Base-by-base conservation (phyloP, 2,113 vertebrate genomes). In the Cavia aperea region DNA sequence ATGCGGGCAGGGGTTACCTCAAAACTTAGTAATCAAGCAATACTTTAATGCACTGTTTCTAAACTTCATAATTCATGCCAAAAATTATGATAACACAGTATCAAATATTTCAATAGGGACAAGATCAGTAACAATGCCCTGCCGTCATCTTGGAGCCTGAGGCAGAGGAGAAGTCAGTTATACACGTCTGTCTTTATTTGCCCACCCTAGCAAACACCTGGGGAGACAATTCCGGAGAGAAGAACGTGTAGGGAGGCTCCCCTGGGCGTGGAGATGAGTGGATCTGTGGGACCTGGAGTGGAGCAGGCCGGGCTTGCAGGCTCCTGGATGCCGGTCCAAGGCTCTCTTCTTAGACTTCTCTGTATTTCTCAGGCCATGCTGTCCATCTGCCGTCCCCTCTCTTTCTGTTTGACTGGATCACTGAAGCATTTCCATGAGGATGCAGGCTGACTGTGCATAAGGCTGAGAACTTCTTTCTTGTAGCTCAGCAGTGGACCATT, bases 401-500 rank as follows among this genome's bases (percentile, higher is more conserved):
- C 39, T 83, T 75, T 72, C 39, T 73, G 33, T 49, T 31, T 84
- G 65, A 68, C n/a, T 15, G n/a, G 60, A 58, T 23, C 78, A 19
- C 16, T 33, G 24, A 33, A 23, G n/a, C 13, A 7, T 62, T 83
- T 68, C 63, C n/a, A 13, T 7, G 36, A 46, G 56, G 18, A 7
- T n/a, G 10, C 36, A 83, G 77, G 75, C 54, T 56, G 10, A 21
- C 9, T n/a, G 11, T 49, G 3, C 51, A 7, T 2, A 54, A 15
- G 9, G 56, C 11, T 13, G 58, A 39, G 19, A 15, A 4, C 36
- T 8, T 7, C 19, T 68, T n/a, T 29, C 18, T 18, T n/a, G n/a
- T 8, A 0, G 4, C 10, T 31, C 65, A 11, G 0, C 5, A 36
- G 51, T 7, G n/a, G 60, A 4, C 36, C 10, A 0, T 24, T 56